A percentile compares a stretch with the other conserved stretches of the same genome.
These are phyloP conservation scores for Baryphthengus martii DNA, from an alignment of 2,113 vertebrate genomes.

Conservation along the genomic window DNA sequence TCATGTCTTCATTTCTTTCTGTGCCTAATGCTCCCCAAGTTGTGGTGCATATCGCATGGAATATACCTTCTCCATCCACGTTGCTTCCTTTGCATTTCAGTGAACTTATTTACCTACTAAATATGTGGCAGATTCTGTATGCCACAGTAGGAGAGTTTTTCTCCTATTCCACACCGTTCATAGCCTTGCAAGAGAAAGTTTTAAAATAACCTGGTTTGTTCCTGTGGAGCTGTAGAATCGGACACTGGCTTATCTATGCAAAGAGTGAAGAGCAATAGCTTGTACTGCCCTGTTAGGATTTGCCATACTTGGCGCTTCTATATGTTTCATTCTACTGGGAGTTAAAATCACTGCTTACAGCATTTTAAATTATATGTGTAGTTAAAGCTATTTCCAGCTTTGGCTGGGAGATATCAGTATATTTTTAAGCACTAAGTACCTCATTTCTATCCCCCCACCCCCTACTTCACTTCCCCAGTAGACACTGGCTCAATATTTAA, in stretches of 20 bases:
- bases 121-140: neutral
- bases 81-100: neutral
- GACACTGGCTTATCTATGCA: neutral
- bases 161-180: neutral
- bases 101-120: neutral
- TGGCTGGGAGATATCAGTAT: neutral
- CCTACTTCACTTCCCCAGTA: neutral
- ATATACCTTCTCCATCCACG: neutral
- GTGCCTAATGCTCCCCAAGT: neutral
- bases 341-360: constrained; percentile 14
- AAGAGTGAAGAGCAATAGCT: neutral
- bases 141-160: neutral
- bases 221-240: neutral
- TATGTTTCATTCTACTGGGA: neutral
- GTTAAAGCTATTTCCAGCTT: neutral
- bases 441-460: neutral
- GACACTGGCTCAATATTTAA: neutral
- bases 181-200: constrained; percentile 44
- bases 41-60: neutral
- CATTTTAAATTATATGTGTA: constrained; percentile 12
- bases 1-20: neutral
- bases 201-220: constrained; percentile 2
- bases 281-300: neutral
- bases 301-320: neutral
- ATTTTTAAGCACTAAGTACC: neutral